A percentile compares a stretch with the other conserved stretches of the same genome.
Conservation (phyloP, 2,888 invertebrate species). For the Tipula confusa region DNA sequence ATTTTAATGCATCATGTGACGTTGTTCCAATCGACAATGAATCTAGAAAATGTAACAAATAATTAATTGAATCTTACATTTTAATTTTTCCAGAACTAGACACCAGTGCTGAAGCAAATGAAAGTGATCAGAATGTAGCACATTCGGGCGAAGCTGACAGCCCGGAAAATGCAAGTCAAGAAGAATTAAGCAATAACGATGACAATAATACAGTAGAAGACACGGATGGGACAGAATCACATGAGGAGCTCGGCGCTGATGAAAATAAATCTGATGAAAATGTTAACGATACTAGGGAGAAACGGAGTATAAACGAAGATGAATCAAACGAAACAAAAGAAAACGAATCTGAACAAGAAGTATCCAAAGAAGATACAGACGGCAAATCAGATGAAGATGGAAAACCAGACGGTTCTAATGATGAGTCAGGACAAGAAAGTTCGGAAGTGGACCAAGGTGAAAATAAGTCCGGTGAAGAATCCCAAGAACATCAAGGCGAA, state of each 20-base stretch:
- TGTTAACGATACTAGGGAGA: slow-evolving; percentile 36
- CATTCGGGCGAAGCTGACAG: not conserved
- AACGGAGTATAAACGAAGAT: slow-evolving; percentile 38
- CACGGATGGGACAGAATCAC: slow-evolving; percentile 36
- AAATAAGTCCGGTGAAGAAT: slow-evolving; percentile 26
- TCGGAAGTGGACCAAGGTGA: slow-evolving; percentile 7
- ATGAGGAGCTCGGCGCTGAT: slow-evolving; percentile 37
- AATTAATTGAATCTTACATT: too few relatives aligned
- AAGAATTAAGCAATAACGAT: not conserved
- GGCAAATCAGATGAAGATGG: slow-evolving; percentile 41
- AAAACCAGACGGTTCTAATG: not conserved
- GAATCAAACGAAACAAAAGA: slow-evolving; percentile 31
- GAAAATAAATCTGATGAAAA: slow-evolving; percentile 40
- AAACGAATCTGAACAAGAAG: slow-evolving; percentile 3
- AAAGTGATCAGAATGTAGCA: slow-evolving; percentile 35
- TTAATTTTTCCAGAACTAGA: slow-evolving; percentile 31
- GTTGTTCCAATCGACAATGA: too few relatives aligned
- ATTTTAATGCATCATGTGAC: too few relatives aligned
- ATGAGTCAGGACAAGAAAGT: slow-evolving; percentile 5
- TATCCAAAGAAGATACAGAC: slow-evolving; percentile 32
- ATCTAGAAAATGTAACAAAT: too few relatives aligned
- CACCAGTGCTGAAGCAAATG: slow-evolving; percentile 34
- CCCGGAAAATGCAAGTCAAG: not conserved
- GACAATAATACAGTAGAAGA: slow-evolving; percentile 32
- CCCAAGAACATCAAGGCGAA: not conserved